A percentile compares a stretch with the other conserved stretches of the same genome.
These are phyloP conservation scores for Venustaconcha ellipsiformis DNA, from an alignment of 1,140 invertebrate genomes.

Conservation along the genomic window DNA sequence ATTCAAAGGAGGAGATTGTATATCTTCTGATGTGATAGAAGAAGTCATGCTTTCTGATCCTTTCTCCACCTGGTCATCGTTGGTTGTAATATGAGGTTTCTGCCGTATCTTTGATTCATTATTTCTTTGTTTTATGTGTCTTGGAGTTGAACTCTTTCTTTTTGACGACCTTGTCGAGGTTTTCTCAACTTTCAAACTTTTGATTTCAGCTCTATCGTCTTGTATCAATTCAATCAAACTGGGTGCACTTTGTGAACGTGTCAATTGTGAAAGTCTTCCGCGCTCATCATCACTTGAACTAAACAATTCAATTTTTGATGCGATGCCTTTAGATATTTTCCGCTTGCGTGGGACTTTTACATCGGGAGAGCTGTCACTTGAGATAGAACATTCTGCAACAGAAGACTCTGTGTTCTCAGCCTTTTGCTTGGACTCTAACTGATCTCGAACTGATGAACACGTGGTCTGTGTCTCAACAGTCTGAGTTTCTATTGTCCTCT, in stretches of 20 bases:
- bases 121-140: conserved; percentile 26
- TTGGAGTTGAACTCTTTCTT: conserved; percentile 27
- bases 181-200: conserved; percentile 20
- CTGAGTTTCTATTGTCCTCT: conserved; percentile 42
- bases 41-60: conserved; percentile 13
- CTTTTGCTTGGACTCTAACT: conserved; percentile 17
- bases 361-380: conserved; percentile 46
- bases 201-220: conserved; percentile 3
- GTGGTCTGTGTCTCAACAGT: conserved; percentile 34
- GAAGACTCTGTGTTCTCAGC: conserved; percentile 23
- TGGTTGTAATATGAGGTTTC: conserved; percentile 14
- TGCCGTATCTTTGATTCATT: conserved; percentile 30
- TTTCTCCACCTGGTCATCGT: conserved; percentile 31
- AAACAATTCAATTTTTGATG: conserved; percentile 51
- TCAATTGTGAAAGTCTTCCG: conserved; percentile 15
- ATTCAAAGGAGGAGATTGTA: conserved; percentile 14
- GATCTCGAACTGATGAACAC: background rate
- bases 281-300: conserved; percentile 51
- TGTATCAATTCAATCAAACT: conserved; percentile 25
- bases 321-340: conserved; percentile 41
- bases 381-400: conserved; percentile 27
- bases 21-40: conserved; percentile 31
- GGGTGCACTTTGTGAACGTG: conserved; percentile 40
- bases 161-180: conserved; percentile 5
- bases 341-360: conserved; percentile 18